Conservation (phyloP, 2,113 vertebrate species). For the Atrichornis clamosus region DNA sequence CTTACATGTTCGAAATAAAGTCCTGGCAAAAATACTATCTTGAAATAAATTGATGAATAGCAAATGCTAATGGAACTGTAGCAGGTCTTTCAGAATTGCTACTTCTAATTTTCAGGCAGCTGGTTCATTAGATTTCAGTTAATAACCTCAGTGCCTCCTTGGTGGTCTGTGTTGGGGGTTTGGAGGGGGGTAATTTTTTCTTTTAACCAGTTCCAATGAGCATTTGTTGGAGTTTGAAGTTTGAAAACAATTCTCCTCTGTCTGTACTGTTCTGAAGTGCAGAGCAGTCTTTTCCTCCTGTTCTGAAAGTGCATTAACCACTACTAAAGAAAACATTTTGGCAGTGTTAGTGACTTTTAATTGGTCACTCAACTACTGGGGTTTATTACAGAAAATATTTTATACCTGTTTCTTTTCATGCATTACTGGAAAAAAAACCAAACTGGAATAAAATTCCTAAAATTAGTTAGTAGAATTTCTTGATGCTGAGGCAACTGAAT, state of each 20-base stretch:
- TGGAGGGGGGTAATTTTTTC: neutral
- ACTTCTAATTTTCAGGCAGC: slow-evolving; percentile 58
- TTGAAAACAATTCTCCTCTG: slow-evolving; percentile 54
- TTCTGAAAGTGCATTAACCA: slow-evolving; percentile 33
- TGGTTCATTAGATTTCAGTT: slow-evolving; percentile 60
- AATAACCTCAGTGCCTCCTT: slow-evolving; percentile 37
- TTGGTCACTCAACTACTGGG: neutral
- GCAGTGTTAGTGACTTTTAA: neutral
- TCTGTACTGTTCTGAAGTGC: neutral
- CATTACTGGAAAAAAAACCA: neutral
- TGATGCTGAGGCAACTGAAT: neutral
- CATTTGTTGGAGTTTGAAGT: slow-evolving; percentile 40
- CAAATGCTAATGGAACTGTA: slow-evolving; percentile 32
- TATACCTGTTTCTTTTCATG: neutral
- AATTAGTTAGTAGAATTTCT: neutral
- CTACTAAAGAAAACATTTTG: neutral
- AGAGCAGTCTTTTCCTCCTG: neutral
- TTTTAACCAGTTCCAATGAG: slow-evolving; percentile 30
- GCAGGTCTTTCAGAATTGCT: slow-evolving; percentile 34
- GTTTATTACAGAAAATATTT: neutral
- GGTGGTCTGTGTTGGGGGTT: neutral
- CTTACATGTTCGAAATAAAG: neutral
- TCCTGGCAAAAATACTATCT: neutral
- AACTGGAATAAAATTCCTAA: neutral
- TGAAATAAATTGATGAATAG: neutral